Conservation (phyloP, 1,140 invertebrate genomes). For the Drosophila burlai region DNA sequence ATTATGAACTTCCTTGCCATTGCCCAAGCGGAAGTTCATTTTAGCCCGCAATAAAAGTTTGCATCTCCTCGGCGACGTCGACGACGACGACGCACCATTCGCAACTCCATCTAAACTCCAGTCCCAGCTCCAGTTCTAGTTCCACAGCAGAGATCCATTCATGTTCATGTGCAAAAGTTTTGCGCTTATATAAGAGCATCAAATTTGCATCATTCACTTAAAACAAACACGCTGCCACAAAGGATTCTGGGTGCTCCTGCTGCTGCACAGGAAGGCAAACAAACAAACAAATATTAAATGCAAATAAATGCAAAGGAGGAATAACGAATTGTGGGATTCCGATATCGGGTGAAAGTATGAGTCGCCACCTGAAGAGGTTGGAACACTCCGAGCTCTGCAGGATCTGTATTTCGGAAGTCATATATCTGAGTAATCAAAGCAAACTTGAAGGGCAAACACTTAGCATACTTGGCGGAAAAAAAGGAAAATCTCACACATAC, state of each 20-base stretch:
- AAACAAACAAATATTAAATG: slow-evolving; percentile 83
- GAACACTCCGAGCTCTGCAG: neutral
- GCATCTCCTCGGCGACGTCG: slow-evolving; percentile 48
- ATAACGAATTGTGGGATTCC: slow-evolving; percentile 48
- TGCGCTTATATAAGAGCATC: slow-evolving; percentile 78
- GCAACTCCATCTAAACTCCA: slow-evolving; percentile 20
- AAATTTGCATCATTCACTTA: slow-evolving; percentile 84
- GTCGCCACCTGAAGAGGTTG: slow-evolving; percentile 24
- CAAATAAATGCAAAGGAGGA: slow-evolving; percentile 73
- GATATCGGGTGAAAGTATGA: slow-evolving; percentile 27
- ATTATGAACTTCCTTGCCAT: slow-evolving; percentile 81
- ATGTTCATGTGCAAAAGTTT: slow-evolving; percentile 82
- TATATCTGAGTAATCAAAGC: slow-evolving; percentile 47
- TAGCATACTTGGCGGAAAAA: slow-evolving; percentile 22
- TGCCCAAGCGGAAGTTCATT: slow-evolving; percentile 80
- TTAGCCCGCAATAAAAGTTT: slow-evolving; percentile 83
- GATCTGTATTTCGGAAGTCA: slow-evolving; percentile 8
- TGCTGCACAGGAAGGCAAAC: slow-evolving; percentile 30
- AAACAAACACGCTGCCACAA: slow-evolving; percentile 67
- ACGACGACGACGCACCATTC: slow-evolving; percentile 34
- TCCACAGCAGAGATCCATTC: slow-evolving; percentile 31
- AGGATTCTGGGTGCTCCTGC: slow-evolving; percentile 42
- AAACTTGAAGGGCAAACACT: slow-evolving; percentile 27
- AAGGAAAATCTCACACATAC: slow-evolving; percentile 1
- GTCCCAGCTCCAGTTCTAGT: slow-evolving; percentile 11